Conservation (phyloP, 1,140 invertebrate genomes). For the Heliconius melpomene region DNA sequence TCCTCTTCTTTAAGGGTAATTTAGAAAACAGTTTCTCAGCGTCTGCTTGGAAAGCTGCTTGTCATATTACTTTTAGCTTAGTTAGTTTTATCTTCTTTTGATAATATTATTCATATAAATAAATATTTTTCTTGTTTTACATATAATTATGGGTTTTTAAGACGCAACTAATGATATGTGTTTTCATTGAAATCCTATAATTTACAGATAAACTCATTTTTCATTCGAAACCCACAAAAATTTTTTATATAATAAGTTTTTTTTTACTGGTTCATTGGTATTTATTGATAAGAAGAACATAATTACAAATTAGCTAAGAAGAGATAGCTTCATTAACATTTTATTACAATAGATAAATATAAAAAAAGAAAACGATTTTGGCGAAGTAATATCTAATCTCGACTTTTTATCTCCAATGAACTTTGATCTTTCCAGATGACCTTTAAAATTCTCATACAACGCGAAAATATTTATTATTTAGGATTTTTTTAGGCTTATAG, state of each 20-base stretch:
- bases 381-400: slow-evolving; percentile 22
- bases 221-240: no score
- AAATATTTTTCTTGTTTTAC: no score
- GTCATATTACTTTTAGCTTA: no score
- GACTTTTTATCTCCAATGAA: slow-evolving; percentile 12
- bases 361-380: slow-evolving; percentile 2
- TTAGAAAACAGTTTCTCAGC: not conserved
- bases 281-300: not conserved
- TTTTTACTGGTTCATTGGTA: no score
- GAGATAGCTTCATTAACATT: not conserved
- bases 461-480: slow-evolving; percentile 15
- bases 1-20: not conserved
- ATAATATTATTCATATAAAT: no score
- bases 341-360: not conserved
- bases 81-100: no score
- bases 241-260: no score
- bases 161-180: no score
- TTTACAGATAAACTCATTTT: no score
- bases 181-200: no score
- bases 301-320: not conserved
- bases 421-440: slow-evolving; percentile 21
- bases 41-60: no score
- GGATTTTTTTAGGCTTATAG: not conserved
- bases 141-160: no score
- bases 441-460: slow-evolving; percentile 5